phyloP scores from a whole-genome alignment of 1,140 invertebrate species.

The Philaenus spumarius region DNA sequence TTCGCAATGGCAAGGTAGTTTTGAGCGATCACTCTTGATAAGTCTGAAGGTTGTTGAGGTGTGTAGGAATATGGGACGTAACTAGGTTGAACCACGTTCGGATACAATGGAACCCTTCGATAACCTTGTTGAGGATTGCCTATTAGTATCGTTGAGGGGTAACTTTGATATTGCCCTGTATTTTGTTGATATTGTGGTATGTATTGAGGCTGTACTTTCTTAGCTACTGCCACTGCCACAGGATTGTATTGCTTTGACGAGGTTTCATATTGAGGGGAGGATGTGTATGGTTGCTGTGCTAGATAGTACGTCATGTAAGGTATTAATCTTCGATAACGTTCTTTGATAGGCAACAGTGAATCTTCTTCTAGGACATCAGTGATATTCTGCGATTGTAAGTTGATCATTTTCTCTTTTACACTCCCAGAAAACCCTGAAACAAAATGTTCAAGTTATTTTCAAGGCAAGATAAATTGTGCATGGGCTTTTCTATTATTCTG shows the following conservation, averaged over 20 bases:
- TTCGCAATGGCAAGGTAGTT: slow-evolving; percentile 23
- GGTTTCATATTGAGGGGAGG: neutral
- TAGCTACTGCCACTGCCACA: neutral
- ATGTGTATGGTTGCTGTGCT: slow-evolving; percentile 41
- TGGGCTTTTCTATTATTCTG: no score
- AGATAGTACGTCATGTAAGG: slow-evolving; percentile 76
- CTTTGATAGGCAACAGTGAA: slow-evolving; percentile 35
- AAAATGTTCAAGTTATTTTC: no score
- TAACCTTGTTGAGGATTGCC: neutral
- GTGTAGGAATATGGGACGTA: slow-evolving; percentile 31
- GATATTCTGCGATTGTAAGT: neutral
- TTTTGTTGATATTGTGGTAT: neutral
- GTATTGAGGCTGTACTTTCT: neutral
- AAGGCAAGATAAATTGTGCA: no score
- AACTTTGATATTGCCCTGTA: neutral
- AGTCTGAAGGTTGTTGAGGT: slow-evolving; percentile 19
- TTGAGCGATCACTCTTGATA: slow-evolving; percentile 19
- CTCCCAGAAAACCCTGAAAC: neutral
- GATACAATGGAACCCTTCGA: neutral
- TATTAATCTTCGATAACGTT: slow-evolving; percentile 65
- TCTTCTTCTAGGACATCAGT: slow-evolving; percentile 6
- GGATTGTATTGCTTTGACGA: neutral
- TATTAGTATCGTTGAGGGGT: no score
- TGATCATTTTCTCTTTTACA: neutral
- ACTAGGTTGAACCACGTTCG: neutral